These are phyloP conservation scores for Paedocypris micromegethes DNA, from an alignment of 2,797 vertebrate genomes.

Conservation along the genomic window DNA sequence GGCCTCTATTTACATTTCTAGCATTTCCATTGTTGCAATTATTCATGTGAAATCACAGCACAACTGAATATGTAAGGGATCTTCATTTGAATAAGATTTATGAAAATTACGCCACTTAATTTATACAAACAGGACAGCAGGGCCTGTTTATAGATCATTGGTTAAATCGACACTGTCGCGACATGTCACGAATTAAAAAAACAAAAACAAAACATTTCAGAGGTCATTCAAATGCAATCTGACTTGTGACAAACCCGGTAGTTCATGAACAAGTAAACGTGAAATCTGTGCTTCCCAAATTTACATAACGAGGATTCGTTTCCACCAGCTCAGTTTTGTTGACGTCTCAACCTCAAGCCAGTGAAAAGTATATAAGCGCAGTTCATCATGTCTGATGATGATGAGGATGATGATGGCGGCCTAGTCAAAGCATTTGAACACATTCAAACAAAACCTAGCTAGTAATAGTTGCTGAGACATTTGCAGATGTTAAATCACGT, in stretches of 20 bases:
- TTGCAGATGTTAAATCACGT: neutral
- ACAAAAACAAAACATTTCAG: constrained; percentile 63
- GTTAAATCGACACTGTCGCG: constrained; percentile 78
- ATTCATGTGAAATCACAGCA: constrained; percentile 85
- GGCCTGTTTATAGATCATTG: constrained; percentile 80
- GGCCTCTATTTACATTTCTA: constrained; percentile 81
- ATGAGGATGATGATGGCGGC: constrained; percentile 56
- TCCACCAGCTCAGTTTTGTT: constrained; percentile 73
- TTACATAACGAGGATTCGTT: constrained; percentile 83
- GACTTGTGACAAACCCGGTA: constrained; percentile 81
- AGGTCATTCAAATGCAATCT: constrained; percentile 87
- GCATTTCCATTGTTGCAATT: constrained; percentile 69
- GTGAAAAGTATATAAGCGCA: constrained; percentile 65
- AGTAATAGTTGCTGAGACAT: constrained; percentile 59
- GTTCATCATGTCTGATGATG: constrained; percentile 63
- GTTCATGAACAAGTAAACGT: constrained; percentile 81
- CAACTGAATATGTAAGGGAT: constrained; percentile 74
- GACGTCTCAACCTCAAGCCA: constrained; percentile 70
- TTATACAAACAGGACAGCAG: constrained; percentile 75
- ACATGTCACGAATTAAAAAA: constrained; percentile 72
- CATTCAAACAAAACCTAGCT: constrained; percentile 68
- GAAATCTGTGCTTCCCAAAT: constrained; percentile 77
- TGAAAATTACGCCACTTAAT: constrained; percentile 81
- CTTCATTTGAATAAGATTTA: constrained; percentile 91
- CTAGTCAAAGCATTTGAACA: constrained; percentile 61